Evolutionary conservation across 2,113 vertebrate species (phyloP).

Genomic region (Phasianus colchicus): DNA sequence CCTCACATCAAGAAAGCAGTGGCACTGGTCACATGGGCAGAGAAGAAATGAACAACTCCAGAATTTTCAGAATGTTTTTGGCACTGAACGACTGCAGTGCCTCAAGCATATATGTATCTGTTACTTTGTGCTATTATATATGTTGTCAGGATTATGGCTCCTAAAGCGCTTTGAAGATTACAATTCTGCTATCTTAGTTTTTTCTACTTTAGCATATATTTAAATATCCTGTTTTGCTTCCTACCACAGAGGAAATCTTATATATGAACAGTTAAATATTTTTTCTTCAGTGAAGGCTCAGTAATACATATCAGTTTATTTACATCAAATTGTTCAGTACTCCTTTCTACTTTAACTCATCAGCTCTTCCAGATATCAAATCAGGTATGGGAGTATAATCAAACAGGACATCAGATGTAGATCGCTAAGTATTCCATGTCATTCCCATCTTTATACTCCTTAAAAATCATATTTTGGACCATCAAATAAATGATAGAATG

Average conservation of each 20-base stretch:
- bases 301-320: neutral
- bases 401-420: neutral
- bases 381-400: neutral
- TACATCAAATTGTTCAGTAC: neutral
- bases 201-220: neutral
- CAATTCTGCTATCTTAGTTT: neutral
- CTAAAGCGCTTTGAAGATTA: neutral
- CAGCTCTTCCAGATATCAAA: accelerated
- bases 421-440: neutral
- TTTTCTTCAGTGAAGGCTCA: neutral
- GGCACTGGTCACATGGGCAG: neutral
- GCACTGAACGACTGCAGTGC: neutral
- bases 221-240: neutral
- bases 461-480: neutral
- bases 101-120: neutral
- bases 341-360: neutral
- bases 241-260: neutral
- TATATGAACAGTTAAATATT: neutral
- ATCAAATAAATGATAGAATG: neutral
- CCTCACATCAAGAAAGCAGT: neutral
- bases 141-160: neutral
- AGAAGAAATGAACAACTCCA: neutral
- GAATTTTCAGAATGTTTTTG: neutral
- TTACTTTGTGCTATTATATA: neutral
- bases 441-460: neutral